Percentiles rank a stretch among this genome's conserved stretches.
Conservation (phyloP, 2,797 vertebrate species). For the Siniperca obscura region DNA sequence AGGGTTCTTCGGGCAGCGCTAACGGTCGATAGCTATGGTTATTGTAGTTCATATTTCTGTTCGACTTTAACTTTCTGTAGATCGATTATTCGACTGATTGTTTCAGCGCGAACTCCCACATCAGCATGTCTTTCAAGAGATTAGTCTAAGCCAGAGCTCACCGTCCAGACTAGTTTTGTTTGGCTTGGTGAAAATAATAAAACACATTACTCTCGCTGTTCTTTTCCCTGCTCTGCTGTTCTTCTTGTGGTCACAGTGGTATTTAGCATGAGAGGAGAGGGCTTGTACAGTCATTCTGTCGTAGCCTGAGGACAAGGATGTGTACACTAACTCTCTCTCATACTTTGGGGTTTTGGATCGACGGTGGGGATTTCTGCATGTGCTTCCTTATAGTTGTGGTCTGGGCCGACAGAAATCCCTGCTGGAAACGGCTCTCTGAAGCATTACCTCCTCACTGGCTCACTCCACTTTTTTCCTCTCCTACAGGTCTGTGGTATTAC, state of each 20-base stretch:
- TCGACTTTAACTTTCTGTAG: background rate
- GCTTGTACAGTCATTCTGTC: constrained; percentile 62
- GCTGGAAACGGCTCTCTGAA: constrained; percentile 51
- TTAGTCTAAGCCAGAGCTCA: background rate
- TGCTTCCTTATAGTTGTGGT: constrained; percentile 78
- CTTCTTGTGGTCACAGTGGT: constrained; percentile 58
- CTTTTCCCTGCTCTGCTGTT: constrained; percentile 31
- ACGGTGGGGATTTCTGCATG: constrained; percentile 77
- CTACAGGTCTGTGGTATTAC: constrained; percentile 96
- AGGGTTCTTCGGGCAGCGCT: no score
- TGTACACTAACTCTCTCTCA: constrained; percentile 71
- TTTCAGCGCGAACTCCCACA: background rate
- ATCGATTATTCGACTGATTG: background rate
- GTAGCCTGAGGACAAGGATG: constrained; percentile 72
- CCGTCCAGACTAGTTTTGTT: constrained; percentile 24
- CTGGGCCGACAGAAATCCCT: constrained; percentile 50
- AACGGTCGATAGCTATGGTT: no score
- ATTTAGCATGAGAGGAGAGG: constrained; percentile 70
- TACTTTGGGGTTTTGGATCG: constrained; percentile 73
- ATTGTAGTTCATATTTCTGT: background rate
- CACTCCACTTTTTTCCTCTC: constrained; percentile 36
- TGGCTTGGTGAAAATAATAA: constrained; percentile 39
- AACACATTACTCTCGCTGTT: constrained; percentile 17
- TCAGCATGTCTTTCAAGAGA: background rate
- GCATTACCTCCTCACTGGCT: constrained; percentile 48